Percentiles rank a stretch among this genome's conserved stretches.
These are phyloP conservation scores for Amyelois transitella DNA, from an alignment of 1,140 invertebrate species.

Conservation along the genomic window DNA sequence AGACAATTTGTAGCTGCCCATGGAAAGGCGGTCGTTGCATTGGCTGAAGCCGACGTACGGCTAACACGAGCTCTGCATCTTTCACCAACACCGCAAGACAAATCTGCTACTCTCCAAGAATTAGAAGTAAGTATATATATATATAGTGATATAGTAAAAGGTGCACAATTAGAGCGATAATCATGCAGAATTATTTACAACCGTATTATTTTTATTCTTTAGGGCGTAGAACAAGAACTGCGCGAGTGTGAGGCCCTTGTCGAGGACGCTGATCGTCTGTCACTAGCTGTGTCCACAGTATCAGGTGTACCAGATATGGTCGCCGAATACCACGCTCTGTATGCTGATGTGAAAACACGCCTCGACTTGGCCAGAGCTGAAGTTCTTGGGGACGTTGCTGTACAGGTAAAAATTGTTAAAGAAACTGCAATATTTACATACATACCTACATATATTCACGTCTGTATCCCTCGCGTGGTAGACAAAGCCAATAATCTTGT, in stretches of 20 bases:
- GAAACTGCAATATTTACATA: too few relatives aligned
- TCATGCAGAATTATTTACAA: too few relatives aligned
- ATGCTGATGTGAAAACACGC: conserved; percentile 43
- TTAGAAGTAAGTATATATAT: conserved; percentile 50
- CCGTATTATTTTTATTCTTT: background rate
- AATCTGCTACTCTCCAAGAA: conserved; percentile 48
- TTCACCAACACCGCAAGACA: conserved; percentile 60
- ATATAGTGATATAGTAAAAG: background rate
- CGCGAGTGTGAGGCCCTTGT: conserved; percentile 48
- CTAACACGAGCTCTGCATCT: conserved; percentile 82
- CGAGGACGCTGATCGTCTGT: conserved; percentile 44
- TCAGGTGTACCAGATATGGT: conserved; percentile 49
- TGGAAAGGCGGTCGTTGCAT: conserved; percentile 79
- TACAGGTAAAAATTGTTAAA: conserved; percentile 49
- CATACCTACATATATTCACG: too few relatives aligned
- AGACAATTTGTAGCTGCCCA: conserved; percentile 82
- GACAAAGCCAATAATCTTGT: too few relatives aligned
- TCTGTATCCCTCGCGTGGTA: too few relatives aligned
- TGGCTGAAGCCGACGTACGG: conserved; percentile 81
- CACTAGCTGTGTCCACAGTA: conserved; percentile 25
- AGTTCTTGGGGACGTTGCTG: conserved; percentile 52
- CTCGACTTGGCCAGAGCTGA: conserved; percentile 45
- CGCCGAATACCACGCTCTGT: conserved; percentile 55
- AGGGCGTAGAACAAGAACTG: conserved; percentile 55
- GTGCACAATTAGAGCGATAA: too few relatives aligned